Evolutionary conservation across 2,113 vertebrate species (phyloP), one percentile per base, ranked within the genome.

Genomic region (Tragelaphus strepsiceros): DNA sequence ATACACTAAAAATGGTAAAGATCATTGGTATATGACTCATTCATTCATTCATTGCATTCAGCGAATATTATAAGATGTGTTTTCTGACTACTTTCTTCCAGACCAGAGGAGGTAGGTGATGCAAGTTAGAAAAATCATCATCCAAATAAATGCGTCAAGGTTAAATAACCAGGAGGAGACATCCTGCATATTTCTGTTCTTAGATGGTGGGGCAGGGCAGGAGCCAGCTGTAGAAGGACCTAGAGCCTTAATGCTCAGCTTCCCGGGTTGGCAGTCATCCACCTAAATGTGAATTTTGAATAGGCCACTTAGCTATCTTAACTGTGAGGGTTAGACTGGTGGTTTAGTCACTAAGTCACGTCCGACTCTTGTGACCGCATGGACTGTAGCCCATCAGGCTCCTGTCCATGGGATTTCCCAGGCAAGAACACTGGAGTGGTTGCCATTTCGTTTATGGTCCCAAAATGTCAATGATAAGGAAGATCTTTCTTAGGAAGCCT

Each of bases 401-500:
- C 10, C 67, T 74, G 35, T 74, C 67, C 67, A 13, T 74, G 67
- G 19, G n/a, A 22, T 39, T 74, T 39, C 67, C 67, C 21, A 39
- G 67, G 67, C 67, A 39, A 39, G 67, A 39, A 74, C 67, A 74
- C 35, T 24, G 35, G 67, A 74, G 67, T 74, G n/a, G 19, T 39
- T 74, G 67, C 35, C 21, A 39, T 39, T 74, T 39, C 19, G 35
- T 74, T 74, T 32, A 3, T 74, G 7, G 67, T 89, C 22, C 49
- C 46, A 22, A 54, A 92, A 94, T 91, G 32, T 46, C 91, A 88
- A 15, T 78, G 88, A 94, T 82, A 81, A 32, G 78, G 46, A 51
- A 51, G 46, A 97, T 32, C 28, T 95, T 81, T 82, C 88, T 93
- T 92, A 90, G 78, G 67, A 96, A 95, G n/a, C 17, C 86, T 56